Evolutionary conservation across 2,888 invertebrate genomes (phyloP).

Genomic region (Tenthredo livida): DNA sequence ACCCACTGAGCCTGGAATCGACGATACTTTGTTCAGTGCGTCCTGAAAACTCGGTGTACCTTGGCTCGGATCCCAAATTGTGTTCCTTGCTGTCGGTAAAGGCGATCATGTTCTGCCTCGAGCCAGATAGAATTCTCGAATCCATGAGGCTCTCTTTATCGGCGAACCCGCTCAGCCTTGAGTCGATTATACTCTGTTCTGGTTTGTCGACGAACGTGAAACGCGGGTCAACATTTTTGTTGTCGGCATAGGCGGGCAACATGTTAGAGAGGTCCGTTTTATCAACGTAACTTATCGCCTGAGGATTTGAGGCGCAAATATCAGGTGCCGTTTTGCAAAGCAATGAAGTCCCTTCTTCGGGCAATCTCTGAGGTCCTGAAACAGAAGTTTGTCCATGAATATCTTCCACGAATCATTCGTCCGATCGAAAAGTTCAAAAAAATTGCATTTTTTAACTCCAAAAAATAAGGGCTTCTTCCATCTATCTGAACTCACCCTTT

Average conservation of each 20-base stretch:
- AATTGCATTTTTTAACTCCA: neutral
- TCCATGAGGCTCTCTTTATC: constrained; percentile 76
- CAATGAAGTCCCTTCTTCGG: constrained; percentile 75
- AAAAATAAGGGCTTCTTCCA: neutral
- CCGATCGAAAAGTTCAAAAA: neutral
- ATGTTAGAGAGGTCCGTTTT: constrained; percentile 75
- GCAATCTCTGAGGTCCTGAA: constrained; percentile 65
- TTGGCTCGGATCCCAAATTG: constrained; percentile 68
- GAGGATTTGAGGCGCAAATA: constrained; percentile 76
- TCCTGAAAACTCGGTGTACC: constrained; percentile 68
- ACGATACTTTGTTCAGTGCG: constrained; percentile 60
- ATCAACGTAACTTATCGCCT: constrained; percentile 76
- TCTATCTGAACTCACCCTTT: constrained; percentile 65
- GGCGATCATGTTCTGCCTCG: constrained; percentile 75
- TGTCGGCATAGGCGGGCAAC: constrained; percentile 73
- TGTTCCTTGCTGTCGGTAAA: constrained; percentile 74
- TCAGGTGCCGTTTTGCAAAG: constrained; percentile 76
- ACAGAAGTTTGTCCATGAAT: neutral
- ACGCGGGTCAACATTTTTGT: constrained; percentile 69
- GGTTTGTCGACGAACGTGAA: constrained; percentile 71
- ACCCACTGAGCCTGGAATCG: constrained; percentile 65
- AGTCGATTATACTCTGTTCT: constrained; percentile 73
- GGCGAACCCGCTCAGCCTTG: constrained; percentile 73
- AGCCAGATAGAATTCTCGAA: constrained; percentile 74
- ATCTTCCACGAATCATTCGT: neutral